These are phyloP conservation scores for Cyphomyrmex costatus DNA, from an alignment of 1,140 invertebrate genomes.

Conservation along the genomic window DNA sequence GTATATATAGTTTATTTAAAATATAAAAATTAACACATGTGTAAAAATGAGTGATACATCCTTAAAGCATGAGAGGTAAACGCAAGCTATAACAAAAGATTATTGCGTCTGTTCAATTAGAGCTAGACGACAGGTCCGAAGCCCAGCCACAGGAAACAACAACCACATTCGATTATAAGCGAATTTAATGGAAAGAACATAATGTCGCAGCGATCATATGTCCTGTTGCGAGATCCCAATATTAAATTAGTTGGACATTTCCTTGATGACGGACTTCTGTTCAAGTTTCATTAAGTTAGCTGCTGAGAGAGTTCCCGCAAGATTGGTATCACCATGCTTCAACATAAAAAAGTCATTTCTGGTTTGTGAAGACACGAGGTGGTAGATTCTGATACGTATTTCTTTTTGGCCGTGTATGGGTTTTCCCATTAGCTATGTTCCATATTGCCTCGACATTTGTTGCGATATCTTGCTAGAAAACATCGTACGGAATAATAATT, in stretches of 20 bases:
- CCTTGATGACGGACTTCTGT: neutral
- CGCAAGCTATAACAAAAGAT: constrained; percentile 56
- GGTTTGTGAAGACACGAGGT: neutral
- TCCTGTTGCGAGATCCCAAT: constrained; percentile 8
- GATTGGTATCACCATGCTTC: neutral
- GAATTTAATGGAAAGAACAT: constrained; percentile 29
- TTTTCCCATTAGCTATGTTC: neutral
- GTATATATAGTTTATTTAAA: no score
- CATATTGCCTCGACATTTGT: neutral
- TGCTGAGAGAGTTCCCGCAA: neutral
- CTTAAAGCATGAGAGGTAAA: neutral
- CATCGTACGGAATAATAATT: constrained; percentile 1
- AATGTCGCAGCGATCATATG: constrained; percentile 61
- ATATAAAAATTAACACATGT: no score
- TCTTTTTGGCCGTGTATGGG: neutral
- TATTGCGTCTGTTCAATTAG: constrained; percentile 81
- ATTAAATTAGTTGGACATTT: constrained; percentile 35
- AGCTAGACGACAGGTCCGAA: constrained; percentile 85
- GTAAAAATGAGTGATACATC: neutral
- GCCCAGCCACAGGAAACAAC: constrained; percentile 85
- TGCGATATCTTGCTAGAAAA: constrained; percentile 11
- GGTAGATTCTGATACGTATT: neutral
- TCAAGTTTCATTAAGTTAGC: constrained; percentile 30
- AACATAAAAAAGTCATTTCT: neutral
- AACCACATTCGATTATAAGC: constrained; percentile 86